Evolutionary conservation across 2,888 invertebrate genomes (phyloP), one percentile per base, ranked within the genome.

Genomic region (Microplitis manilae): DNA sequence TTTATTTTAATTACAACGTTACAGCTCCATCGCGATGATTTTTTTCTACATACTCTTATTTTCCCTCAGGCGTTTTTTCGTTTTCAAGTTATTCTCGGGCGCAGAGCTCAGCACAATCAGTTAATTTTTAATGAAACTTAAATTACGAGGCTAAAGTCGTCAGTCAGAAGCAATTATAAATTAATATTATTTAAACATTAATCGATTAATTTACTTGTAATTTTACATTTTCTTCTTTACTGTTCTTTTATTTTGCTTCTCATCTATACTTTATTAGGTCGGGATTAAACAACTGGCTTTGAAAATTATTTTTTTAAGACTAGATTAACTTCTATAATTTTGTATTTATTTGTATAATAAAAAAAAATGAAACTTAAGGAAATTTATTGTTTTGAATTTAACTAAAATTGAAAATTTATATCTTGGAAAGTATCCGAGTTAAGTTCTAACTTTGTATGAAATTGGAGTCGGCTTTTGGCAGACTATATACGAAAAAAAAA

Each of bases 1-100:
- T 50, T 9, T 9, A 8, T 50, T 50, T 50, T 50, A 50, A 50
- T 50, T 50, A 50, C 50, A 50, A 30, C 30, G 50, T 8, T 13
- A 13, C 6, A 6, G 50, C 50, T 9, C 50, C 4, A 50, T 50
- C 50, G 13, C 1, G 64, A 65, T 70, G 60, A 13, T 71, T 71
- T 30, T 50, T 20, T 30, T 17, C 15, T 30, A 9, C 41, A 30
- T 13, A 38, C 41, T 67, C 7, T 41, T 39, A 40, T 61, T 61
- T 68, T 50, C 50, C 65, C 17, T 41, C 4, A 13, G 17, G 15
- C 38, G 6, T 38, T 68, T 39, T 68, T 68, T 17, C 62, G 64
- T 50, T 77, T 61, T 15, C 59, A 41, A 68, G 41, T 15, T 8
- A 13, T 17, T 68, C 38, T 68, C n/a, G 6, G 15, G 20, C 20